Evolutionary conservation across 2,888 invertebrate genomes (phyloP).

Genomic region (Pyrgus malvae): DNA sequence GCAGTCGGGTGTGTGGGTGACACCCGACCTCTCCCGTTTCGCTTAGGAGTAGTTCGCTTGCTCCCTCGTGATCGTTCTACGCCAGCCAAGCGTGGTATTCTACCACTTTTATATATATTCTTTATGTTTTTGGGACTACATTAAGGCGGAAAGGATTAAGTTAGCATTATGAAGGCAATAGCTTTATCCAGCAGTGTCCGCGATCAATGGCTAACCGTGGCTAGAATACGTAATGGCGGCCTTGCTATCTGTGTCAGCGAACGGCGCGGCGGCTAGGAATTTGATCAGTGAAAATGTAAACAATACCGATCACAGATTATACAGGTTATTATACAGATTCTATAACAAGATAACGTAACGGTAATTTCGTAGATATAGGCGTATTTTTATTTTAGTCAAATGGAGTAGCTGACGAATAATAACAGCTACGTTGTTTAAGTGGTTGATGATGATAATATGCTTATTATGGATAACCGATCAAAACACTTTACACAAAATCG

Average conservation of each 20-base stretch:
- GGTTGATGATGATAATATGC: too few species aligned
- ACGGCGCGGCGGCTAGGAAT: conserved; percentile 33
- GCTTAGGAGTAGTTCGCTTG: too few species aligned
- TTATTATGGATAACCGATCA: too few species aligned
- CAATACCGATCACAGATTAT: conserved; percentile 18
- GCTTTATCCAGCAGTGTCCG: neutral
- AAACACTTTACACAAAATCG: too few species aligned
- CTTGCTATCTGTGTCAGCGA: conserved; percentile 44
- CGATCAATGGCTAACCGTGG: conserved; percentile 35
- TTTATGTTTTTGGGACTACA: neutral
- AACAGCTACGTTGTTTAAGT: too few species aligned
- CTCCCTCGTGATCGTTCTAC: too few species aligned
- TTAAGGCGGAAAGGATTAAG: neutral
- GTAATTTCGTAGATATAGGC: too few species aligned
- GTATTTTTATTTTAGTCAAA: neutral
- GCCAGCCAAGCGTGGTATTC: too few species aligned
- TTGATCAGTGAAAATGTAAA: conserved; percentile 39
- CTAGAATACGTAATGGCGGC: conserved; percentile 41
- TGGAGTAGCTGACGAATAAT: too few species aligned
- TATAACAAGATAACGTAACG: neutral
- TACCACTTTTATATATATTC: too few species aligned
- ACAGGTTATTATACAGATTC: conserved; percentile 1
- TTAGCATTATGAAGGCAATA: neutral
- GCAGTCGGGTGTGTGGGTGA: too few species aligned
- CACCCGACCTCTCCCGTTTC: too few species aligned